Conservation (phyloP, 2,888 invertebrate species). For the Teleogryllus oceanicus region DNA sequence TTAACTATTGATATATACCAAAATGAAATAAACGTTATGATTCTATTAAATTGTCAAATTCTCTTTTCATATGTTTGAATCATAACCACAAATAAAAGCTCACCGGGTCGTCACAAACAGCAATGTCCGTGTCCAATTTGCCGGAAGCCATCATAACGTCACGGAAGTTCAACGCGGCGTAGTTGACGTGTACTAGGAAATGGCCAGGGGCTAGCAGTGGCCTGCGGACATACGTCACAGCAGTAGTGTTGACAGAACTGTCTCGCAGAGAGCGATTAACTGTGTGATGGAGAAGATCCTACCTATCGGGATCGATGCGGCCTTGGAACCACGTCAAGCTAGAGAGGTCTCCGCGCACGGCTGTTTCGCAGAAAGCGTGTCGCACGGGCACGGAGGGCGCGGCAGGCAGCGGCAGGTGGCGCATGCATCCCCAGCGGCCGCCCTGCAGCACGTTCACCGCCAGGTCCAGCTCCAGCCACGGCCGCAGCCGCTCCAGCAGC, state of each 20-base stretch:
- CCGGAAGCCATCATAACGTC: neutral
- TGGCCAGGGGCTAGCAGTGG: neutral
- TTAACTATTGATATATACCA: too few species aligned
- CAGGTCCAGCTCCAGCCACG: neutral
- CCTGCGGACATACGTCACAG: too few species aligned
- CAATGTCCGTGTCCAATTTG: neutral
- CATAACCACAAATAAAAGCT: neutral
- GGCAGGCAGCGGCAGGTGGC: neutral
- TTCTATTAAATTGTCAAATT: too few species aligned
- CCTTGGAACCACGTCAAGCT: slow-evolving; percentile 80
- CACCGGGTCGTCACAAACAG: neutral
- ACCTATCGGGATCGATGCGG: slow-evolving; percentile 44
- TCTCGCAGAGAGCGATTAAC: too few species aligned
- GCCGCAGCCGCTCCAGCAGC: neutral
- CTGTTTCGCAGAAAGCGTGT: slow-evolving; percentile 73
- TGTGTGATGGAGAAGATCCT: too few species aligned
- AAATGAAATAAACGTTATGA: too few species aligned
- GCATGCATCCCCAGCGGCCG: slow-evolving; percentile 11
- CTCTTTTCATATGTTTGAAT: too few species aligned
- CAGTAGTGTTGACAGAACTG: too few species aligned
- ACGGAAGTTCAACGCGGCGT: neutral
- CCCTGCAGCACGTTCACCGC: slow-evolving; percentile 1
- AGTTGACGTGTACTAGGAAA: neutral
- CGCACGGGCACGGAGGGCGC: neutral
- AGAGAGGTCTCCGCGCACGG: slow-evolving; percentile 79